Evolutionary conservation across 2,113 vertebrate species (phyloP).

Genomic region (Bambusicola thoracicus): DNA sequence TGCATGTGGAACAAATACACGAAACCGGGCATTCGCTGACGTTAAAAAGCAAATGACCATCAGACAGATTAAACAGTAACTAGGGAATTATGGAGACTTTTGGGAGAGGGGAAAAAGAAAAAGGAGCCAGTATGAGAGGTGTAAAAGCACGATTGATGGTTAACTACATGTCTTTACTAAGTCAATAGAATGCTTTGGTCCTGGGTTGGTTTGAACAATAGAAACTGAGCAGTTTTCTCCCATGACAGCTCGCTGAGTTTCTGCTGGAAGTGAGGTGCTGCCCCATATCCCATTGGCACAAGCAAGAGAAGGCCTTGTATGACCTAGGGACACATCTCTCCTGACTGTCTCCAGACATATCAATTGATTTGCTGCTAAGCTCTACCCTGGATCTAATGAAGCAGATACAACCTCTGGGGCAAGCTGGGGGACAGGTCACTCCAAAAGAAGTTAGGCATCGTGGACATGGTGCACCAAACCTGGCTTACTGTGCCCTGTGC

Average conservation of each 20-base stretch:
- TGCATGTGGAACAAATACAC: background rate
- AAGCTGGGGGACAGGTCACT: background rate
- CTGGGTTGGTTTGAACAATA: background rate
- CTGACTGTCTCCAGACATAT: background rate
- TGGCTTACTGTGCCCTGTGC: constrained; percentile 14
- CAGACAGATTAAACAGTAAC: background rate
- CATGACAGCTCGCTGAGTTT: background rate
- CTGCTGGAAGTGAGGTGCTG: background rate
- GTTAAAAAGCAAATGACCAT: background rate
- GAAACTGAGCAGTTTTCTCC: background rate
- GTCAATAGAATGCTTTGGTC: background rate
- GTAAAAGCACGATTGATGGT: background rate
- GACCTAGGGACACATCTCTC: background rate
- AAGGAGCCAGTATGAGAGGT: background rate
- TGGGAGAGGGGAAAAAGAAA: background rate
- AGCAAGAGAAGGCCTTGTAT: background rate
- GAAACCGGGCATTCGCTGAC: background rate
- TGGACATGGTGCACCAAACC: constrained; percentile 9
- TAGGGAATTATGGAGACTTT: background rate
- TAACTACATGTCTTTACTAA: background rate
- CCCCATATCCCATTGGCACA: background rate
- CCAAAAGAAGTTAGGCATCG: background rate
- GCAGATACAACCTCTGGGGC: accelerated
- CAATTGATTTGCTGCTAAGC: background rate
- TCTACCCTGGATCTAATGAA: background rate